A percentile compares a stretch with the other conserved stretches of the same genome.
Conservation (phyloP, 2,888 invertebrate genomes). For the Lysandra bellargus region DNA sequence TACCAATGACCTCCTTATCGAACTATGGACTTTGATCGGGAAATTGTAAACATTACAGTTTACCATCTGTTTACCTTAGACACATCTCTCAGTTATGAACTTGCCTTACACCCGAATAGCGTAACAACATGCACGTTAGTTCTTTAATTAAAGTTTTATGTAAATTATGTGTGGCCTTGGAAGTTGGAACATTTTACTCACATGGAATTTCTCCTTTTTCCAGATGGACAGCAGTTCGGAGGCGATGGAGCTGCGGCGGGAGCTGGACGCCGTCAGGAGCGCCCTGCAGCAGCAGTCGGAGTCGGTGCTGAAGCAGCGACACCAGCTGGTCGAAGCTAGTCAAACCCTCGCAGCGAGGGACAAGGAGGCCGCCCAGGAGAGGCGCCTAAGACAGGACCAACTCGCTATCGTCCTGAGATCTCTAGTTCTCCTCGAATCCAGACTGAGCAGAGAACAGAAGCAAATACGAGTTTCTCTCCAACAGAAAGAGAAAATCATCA, state of each 20-base stretch:
- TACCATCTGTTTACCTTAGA: neutral
- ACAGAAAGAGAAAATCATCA: slow-evolving; percentile 86
- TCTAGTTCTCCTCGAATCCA: slow-evolving; percentile 85
- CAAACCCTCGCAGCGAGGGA: slow-evolving; percentile 81
- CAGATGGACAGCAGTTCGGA: slow-evolving; percentile 85
- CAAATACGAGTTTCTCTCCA: slow-evolving; percentile 84
- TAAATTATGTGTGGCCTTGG: neutral
- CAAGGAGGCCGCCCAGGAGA: slow-evolving; percentile 81
- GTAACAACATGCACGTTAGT: slow-evolving; percentile 37
- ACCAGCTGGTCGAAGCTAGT: slow-evolving; percentile 84
- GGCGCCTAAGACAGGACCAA: slow-evolving; percentile 84
- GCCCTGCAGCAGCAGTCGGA: slow-evolving; percentile 83
- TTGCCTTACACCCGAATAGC: slow-evolving; percentile 7
- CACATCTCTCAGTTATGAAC: neutral
- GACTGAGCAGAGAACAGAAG: slow-evolving; percentile 86
- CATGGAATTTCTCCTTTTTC: slow-evolving; percentile 55
- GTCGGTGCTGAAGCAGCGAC: slow-evolving; percentile 83
- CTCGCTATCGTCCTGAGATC: slow-evolving; percentile 85
- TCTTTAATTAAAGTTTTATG: neutral
- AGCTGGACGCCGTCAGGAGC: slow-evolving; percentile 84
- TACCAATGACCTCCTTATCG: slow-evolving; percentile 49
- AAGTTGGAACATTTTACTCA: neutral
- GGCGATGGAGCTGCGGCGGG: slow-evolving; percentile 80
- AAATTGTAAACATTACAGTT: slow-evolving; percentile 39
- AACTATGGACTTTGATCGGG: slow-evolving; percentile 45